These are phyloP conservation scores for Rhadina sibilatrix DNA, from an alignment of 2,113 vertebrate species.

Conservation along the genomic window DNA sequence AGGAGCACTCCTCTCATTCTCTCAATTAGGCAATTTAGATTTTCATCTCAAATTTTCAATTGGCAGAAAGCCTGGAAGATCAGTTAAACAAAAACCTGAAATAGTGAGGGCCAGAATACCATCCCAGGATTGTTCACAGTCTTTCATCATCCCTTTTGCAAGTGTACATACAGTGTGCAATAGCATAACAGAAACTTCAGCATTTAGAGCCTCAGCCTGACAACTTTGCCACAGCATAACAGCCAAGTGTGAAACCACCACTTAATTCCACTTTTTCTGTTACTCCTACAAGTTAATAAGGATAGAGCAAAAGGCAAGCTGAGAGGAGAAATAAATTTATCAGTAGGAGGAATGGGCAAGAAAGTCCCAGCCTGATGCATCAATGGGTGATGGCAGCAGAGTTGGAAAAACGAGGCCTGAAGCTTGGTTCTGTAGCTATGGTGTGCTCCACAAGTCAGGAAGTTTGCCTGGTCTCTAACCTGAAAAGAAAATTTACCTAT, in stretches of 20 bases:
- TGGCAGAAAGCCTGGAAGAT: conserved; percentile 40
- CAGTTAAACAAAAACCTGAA: conserved; percentile 24
- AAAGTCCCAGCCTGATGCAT: not conserved
- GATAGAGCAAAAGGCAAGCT: conserved; percentile 15
- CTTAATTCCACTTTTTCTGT: conserved; percentile 15
- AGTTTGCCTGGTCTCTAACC: not conserved
- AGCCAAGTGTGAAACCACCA: not conserved
- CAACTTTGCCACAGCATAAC: not conserved
- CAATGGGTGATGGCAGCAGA: not conserved
- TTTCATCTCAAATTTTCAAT: conserved; percentile 18
- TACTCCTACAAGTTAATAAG: conserved; percentile 51
- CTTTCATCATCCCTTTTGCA: conserved; percentile 8
- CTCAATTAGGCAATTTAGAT: not conserved
- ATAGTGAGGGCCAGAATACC: not conserved
- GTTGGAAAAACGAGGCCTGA: not conserved
- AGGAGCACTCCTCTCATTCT: not conserved
- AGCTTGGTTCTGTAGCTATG: not conserved
- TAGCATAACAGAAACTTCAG: not conserved
- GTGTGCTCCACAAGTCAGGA: not conserved
- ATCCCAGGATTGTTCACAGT: conserved; percentile 38
- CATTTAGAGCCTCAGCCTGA: not conserved
- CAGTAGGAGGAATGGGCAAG: not conserved
- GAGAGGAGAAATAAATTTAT: not conserved
- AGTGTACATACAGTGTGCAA: not conserved
- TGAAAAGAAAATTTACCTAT: conserved; percentile 21